These are phyloP conservation scores for Sclerurus mexicanus DNA, from an alignment of 2,113 vertebrate genomes.

Conservation along the genomic window DNA sequence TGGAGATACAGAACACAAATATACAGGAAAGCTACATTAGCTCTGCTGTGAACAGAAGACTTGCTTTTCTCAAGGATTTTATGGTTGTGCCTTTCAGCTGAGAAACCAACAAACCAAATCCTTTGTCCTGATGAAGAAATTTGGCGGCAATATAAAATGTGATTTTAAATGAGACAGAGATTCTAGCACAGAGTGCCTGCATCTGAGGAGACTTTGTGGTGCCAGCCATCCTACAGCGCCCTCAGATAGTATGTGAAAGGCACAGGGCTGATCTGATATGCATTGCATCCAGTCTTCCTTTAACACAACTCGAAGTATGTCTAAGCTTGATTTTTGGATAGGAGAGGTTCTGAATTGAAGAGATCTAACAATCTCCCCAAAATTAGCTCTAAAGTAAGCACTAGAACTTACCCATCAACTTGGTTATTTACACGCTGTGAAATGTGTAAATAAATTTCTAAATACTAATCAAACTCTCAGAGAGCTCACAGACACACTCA, in stretches of 20 bases:
- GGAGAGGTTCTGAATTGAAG: background rate
- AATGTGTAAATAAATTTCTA: background rate
- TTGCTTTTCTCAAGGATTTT: background rate
- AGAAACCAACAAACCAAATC: background rate
- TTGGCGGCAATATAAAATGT: background rate
- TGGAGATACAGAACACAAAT: background rate
- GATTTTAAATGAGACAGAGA: background rate
- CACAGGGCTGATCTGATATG: background rate
- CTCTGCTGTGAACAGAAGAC: background rate
- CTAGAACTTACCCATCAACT: background rate
- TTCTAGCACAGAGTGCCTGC: background rate
- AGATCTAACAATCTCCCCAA: background rate
- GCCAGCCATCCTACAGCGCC: background rate
- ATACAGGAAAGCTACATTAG: background rate
- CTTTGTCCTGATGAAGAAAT: background rate
- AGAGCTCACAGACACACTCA: background rate
- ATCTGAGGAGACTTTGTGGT: background rate
- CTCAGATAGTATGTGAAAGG: background rate
- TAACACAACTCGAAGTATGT: background rate
- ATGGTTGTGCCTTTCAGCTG: background rate
- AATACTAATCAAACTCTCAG: background rate
- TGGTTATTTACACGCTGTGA: background rate
- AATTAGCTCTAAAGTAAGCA: background rate
- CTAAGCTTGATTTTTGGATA: background rate
- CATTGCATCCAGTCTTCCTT: background rate